phyloP scores from a whole-genome alignment of 2,113 vertebrate genomes.

The Pelodiscus sinensis region DNA sequence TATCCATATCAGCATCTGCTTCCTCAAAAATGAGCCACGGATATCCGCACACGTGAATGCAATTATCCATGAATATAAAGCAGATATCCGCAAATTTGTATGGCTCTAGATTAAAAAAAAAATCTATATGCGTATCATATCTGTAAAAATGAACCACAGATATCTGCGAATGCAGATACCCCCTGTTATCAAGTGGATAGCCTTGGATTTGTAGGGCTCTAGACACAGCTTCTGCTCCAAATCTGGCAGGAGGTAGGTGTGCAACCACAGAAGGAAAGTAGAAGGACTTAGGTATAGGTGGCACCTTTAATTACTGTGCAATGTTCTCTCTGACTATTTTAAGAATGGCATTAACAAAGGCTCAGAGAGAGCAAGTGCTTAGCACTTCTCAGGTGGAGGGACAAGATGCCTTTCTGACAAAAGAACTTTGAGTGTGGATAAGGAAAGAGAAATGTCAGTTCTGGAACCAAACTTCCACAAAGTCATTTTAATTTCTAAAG shows the following conservation, averaged over 20 bases:
- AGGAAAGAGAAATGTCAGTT: background rate
- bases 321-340: background rate
- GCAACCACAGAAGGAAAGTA: accelerated
- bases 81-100: no score
- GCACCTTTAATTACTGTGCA: background rate
- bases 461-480: background rate
- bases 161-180: no score
- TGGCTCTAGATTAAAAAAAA: no score
- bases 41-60: no score
- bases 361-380: background rate
- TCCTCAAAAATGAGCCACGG: no score
- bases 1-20: no score
- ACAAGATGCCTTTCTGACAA: background rate
- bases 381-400: background rate
- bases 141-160: no score
- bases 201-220: no score
- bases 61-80: no score
- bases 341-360: background rate
- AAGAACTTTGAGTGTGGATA: background rate
- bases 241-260: accelerated
- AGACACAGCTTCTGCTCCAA: background rate
- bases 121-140: no score
- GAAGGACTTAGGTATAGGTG: background rate
- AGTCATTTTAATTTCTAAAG: background rate
- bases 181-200: no score